A percentile compares a stretch with the other conserved stretches of the same genome.
Evolutionary conservation across 2,888 invertebrate genomes (phyloP).

Genomic region (Amphipyra berbera): DNA sequence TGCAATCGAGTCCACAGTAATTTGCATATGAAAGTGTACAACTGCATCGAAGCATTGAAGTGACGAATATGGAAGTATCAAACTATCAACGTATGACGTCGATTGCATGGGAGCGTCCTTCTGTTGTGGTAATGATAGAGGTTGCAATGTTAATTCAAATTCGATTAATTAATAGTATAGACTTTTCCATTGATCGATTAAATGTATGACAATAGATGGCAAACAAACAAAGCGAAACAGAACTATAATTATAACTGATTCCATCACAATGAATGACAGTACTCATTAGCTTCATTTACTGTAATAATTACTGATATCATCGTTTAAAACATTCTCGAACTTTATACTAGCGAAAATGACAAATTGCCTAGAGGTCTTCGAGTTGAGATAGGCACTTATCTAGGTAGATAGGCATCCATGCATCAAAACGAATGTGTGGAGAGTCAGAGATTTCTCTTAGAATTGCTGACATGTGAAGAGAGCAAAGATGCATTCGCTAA

Average conservation of each 20-base stretch:
- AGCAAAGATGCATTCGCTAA: constrained; percentile 64
- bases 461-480: constrained; percentile 62
- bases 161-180: background rate
- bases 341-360: constrained; percentile 31
- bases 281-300: constrained; percentile 22
- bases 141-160: background rate
- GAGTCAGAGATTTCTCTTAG: constrained; percentile 54
- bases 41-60: constrained; percentile 60
- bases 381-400: constrained; percentile 36
- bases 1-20: constrained; percentile 58
- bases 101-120: constrained; percentile 68
- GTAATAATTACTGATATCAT: constrained; percentile 27
- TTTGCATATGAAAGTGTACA: constrained; percentile 73
- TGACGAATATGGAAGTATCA: constrained; percentile 58
- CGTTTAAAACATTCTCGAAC: constrained; percentile 27
- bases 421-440: constrained; percentile 50
- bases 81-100: constrained; percentile 67
- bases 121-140: constrained; percentile 49
- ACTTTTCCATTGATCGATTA: constrained; percentile 22
- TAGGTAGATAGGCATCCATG: too few relatives aligned
- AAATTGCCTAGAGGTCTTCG: constrained; percentile 46
- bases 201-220: constrained; percentile 27
- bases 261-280: constrained; percentile 22
- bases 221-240: constrained; percentile 17
- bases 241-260: constrained; percentile 15